phyloP scores from a whole-genome alignment of 2,888 invertebrate genomes.

The Orthonevra nobilis region DNA sequence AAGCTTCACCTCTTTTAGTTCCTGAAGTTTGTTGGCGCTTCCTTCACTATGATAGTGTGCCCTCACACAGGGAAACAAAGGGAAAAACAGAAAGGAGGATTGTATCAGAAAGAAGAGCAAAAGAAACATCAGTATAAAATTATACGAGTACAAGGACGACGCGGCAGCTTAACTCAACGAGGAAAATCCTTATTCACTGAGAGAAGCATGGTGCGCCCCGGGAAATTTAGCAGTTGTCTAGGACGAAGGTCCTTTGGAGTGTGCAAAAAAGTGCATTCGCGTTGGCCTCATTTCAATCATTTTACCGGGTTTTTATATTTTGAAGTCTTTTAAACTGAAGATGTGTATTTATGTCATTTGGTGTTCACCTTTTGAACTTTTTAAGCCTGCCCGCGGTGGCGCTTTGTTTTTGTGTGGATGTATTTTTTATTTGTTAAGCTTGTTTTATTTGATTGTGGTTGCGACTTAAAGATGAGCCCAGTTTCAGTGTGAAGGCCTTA shows the following conservation, averaged over 20 bases:
- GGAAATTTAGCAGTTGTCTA: slow-evolving; percentile 50
- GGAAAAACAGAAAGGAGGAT: slow-evolving; percentile 13
- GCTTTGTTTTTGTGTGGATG: too few relatives aligned
- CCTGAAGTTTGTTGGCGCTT: slow-evolving; percentile 15
- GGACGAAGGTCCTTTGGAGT: slow-evolving; percentile 38
- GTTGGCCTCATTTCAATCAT: slow-evolving; percentile 57
- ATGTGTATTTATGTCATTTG: slow-evolving; percentile 23
- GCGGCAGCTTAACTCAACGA: slow-evolving; percentile 58
- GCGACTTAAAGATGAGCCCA: too few relatives aligned
- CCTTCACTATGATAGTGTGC: slow-evolving; percentile 10
- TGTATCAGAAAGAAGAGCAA: slow-evolving; percentile 29
- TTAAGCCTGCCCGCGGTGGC: too few relatives aligned
- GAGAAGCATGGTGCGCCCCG: slow-evolving; percentile 6
- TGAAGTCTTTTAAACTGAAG: slow-evolving; percentile 36
- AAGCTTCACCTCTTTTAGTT: slow-evolving; percentile 40
- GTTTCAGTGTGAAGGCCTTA: too few relatives aligned
- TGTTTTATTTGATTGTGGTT: too few relatives aligned
- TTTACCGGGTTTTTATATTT: slow-evolving; percentile 38
- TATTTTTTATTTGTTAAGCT: too few relatives aligned
- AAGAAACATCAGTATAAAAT: too few relatives aligned
- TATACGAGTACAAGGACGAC: neutral
- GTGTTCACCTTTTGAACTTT: slow-evolving; percentile 44
- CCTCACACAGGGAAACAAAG: slow-evolving; percentile 7
- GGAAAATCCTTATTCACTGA: slow-evolving; percentile 42
- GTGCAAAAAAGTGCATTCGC: slow-evolving; percentile 62